A percentile compares a stretch with the other conserved stretches of the same genome.
These are phyloP conservation scores for Scomber colias DNA, from an alignment of 2,113 vertebrate species.

Conservation along the genomic window DNA sequence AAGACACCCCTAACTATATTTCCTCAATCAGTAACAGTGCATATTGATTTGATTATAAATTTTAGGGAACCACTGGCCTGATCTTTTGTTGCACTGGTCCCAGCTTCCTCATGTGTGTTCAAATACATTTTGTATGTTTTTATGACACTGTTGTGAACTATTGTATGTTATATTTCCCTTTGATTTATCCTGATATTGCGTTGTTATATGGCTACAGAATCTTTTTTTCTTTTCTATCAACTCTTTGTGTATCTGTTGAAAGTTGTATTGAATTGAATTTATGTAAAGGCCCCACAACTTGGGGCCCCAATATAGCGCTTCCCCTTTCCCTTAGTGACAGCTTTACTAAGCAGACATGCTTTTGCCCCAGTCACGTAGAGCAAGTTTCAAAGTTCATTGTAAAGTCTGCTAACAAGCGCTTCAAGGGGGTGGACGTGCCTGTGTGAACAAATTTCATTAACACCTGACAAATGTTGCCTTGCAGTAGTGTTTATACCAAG, in stretches of 20 bases:
- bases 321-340: background rate
- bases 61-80: background rate
- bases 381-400: conserved; percentile 9
- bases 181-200: background rate
- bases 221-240: too few species aligned
- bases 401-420: background rate
- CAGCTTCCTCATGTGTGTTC: background rate
- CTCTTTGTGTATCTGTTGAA: too few species aligned
- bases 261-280: background rate
- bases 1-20: background rate
- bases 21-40: background rate
- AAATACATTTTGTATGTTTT: background rate
- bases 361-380: background rate
- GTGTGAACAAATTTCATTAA: background rate
- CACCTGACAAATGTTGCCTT: too few species aligned
- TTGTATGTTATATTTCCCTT: background rate
- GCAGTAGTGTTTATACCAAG: too few species aligned
- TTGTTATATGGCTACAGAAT: too few species aligned
- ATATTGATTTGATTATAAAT: background rate
- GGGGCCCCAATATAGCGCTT: background rate
- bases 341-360: background rate
- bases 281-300: background rate
- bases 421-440: background rate
- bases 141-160: background rate
- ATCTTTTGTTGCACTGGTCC: background rate